These are phyloP conservation scores for Strigamia transsilvanica DNA, from an alignment of 2,888 invertebrate species.

Conservation along the genomic window DNA sequence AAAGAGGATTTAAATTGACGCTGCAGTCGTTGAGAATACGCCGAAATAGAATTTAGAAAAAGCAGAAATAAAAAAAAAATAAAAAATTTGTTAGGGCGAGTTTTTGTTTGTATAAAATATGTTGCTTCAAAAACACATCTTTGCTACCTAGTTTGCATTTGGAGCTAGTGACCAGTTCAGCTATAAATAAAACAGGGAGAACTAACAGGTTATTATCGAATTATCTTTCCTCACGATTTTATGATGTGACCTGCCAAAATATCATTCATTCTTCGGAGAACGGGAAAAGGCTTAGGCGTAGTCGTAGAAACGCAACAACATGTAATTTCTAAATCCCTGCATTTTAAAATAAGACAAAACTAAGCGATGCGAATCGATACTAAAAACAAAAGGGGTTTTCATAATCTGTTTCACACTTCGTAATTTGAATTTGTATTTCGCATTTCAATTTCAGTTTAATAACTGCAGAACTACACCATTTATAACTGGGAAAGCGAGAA, in stretches of 20 bases:
- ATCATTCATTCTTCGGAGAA: neutral
- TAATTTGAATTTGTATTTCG: no score
- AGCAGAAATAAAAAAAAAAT: neutral
- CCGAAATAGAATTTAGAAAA: neutral
- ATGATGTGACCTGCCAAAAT: neutral
- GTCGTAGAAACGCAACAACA: constrained; percentile 31
- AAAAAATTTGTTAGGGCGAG: no score
- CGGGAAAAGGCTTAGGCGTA: neutral
- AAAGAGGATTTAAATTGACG: neutral
- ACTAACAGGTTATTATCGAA: neutral
- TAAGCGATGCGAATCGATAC: neutral
- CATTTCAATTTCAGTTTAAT: no score
- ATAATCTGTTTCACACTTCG: neutral
- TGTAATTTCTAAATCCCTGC: neutral
- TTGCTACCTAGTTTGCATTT: neutral
- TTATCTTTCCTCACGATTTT: neutral
- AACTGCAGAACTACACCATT: no score
- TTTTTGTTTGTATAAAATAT: no score
- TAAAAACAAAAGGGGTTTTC: neutral
- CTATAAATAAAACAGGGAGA: no score
- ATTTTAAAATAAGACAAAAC: constrained; percentile 16
- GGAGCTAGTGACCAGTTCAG: neutral
- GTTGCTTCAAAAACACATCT: neutral
- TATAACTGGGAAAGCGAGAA: no score
- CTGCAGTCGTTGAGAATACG: neutral